These are phyloP conservation scores for Dendrolimus pini DNA, from an alignment of 2,888 invertebrate species.

Conservation along the genomic window DNA sequence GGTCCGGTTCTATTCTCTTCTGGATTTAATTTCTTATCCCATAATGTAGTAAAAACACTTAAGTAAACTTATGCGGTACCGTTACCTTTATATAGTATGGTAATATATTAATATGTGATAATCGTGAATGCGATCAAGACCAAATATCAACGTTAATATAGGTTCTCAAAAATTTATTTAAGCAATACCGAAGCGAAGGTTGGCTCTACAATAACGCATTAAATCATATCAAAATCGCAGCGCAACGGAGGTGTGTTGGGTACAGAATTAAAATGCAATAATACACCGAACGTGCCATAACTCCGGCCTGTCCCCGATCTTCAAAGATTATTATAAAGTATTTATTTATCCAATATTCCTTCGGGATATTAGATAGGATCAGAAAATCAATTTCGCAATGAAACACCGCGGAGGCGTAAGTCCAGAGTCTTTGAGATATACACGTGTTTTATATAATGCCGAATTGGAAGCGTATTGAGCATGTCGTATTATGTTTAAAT, in stretches of 20 bases:
- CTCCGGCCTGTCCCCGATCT: conserved; percentile 68
- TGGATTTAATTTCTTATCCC: too few relatives aligned
- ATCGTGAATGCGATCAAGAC: conserved; percentile 43
- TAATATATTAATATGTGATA: conserved; percentile 28
- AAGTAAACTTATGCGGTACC: too few relatives aligned
- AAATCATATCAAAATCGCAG: conserved; percentile 63
- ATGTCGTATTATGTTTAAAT: too few relatives aligned
- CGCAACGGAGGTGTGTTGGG: conserved; percentile 62
- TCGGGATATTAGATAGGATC: conserved; percentile 69
- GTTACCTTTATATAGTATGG: too few relatives aligned
- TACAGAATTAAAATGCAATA: conserved; percentile 72
- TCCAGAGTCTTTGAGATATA: conserved; percentile 54
- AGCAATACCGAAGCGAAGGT: conserved; percentile 34
- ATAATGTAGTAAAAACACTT: too few relatives aligned
- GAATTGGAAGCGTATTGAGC: too few relatives aligned
- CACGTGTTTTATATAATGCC: too few relatives aligned
- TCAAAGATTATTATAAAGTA: conserved; percentile 68
- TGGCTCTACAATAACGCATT: conserved; percentile 56
- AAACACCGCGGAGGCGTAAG: conserved; percentile 67
- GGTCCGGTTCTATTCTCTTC: too few relatives aligned
- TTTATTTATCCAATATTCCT: conserved; percentile 72
- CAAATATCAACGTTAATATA: conserved; percentile 39
- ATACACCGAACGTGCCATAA: conserved; percentile 60
- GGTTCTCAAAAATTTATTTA: conserved; percentile 51
- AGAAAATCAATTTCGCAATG: conserved; percentile 71